Evolutionary conservation across 2,888 invertebrate species (phyloP).

Genomic region (Agonopterix heracliana): DNA sequence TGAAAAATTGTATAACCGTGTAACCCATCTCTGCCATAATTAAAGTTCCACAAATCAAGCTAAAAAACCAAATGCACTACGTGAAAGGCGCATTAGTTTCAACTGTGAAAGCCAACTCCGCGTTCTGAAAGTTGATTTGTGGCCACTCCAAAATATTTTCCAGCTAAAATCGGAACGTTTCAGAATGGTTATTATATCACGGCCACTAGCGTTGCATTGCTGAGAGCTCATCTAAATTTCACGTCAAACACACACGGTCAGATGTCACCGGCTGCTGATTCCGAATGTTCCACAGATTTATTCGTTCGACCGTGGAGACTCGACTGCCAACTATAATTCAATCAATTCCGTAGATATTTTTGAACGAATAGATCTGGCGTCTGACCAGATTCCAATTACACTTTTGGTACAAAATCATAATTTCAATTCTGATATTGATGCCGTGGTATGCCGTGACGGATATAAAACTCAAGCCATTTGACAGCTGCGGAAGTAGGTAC

Average conservation of each 20-base stretch:
- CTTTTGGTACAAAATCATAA: too few species aligned
- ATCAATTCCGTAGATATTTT: neutral
- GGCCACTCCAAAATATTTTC: constrained; percentile 11
- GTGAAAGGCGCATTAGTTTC: constrained; percentile 4
- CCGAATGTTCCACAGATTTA: constrained; percentile 10
- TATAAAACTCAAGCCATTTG: too few species aligned
- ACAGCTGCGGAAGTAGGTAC: too few species aligned
- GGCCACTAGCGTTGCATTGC: constrained; percentile 3
- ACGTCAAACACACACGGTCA: constrained; percentile 42
- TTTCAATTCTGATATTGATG: too few species aligned
- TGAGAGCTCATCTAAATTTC: constrained; percentile 38
- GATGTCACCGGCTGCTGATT: constrained; percentile 40
- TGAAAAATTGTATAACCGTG: too few species aligned
- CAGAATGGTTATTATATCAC: constrained; percentile 12
- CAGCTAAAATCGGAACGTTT: constrained; percentile 7
- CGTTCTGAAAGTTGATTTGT: constrained; percentile 10
- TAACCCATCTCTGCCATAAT: too few species aligned
- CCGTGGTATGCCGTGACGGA: too few species aligned
- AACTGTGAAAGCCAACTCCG: constrained; percentile 6
- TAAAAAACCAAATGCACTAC: constrained; percentile 1
- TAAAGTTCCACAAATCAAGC: neutral
- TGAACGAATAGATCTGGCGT: too few species aligned
- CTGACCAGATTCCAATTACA: too few species aligned
- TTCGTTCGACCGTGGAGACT: neutral
- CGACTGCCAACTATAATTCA: neutral